Base-by-base conservation (phyloP, 2,888 invertebrate genomes). In the Junonia oenone region DNA sequence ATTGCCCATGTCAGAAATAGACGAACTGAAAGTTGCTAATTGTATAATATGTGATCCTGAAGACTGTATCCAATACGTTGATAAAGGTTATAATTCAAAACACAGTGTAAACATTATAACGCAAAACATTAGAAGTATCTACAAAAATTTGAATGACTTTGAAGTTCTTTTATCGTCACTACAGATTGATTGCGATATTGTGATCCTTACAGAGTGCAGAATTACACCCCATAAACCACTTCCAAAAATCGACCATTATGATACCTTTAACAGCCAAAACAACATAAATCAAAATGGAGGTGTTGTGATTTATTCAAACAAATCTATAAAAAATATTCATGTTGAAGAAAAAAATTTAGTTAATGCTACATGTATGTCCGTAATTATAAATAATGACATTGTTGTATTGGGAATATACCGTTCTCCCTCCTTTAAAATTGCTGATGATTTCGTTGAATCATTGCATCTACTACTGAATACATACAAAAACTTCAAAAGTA, bases 121-220 rank as follows among this genome's bases (percentile, higher is more conserved):
- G 1, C 33, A 33, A 13, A 33, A 33, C 33, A 33, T 33, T 13
- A n/a, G 33, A 13, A 33, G 33, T 33, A 33, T 33, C n/a, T 33
- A 33, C n/a, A 33, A 33, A 33, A 33, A 33, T n/a, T 6, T 33
- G n/a, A 33, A 33, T 33, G 33, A 33, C 13, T 33, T 33, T 13
- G 33, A 33, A n/a, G 13, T 13, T 33, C 33, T 33, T 11, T 33
- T 33, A 13, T n/a, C 33, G 4, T 33, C 13, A 17, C 33, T 52
- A 22, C 29, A 26, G 19, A 45, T 52, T 33, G 9, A 29, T 14
- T 15, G 26, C 9, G 52, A 52, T 31, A 15, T 52, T 13, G 9
- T 52, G 9, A 43, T 52, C n/a, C 31, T 52, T n/a, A 19, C 52
- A n/a, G 46, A 52, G 29, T 52, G 52, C 15, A 33, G 52, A 45